These are phyloP conservation scores for Clarias pachynema DNA, from an alignment of 2,797 vertebrate genomes.

Conservation along the genomic window DNA sequence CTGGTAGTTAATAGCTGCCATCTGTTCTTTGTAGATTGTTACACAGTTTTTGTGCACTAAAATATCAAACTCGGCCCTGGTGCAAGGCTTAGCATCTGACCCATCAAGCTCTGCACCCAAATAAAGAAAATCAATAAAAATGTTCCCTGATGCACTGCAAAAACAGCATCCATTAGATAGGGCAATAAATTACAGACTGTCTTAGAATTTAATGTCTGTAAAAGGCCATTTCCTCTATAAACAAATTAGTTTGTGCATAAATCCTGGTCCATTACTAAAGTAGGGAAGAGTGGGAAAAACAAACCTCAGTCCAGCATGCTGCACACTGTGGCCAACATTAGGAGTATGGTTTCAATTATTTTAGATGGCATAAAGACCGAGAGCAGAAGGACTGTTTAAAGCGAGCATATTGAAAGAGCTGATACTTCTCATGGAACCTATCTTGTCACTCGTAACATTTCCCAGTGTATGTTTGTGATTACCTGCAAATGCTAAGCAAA, in stretches of 20 bases:
- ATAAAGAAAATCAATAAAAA: slow-evolving; percentile 14
- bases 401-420: slow-evolving; percentile 4
- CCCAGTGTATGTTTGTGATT: slow-evolving; percentile 60
- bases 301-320: neutral
- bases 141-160: slow-evolving; percentile 21
- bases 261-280: slow-evolving; percentile 37
- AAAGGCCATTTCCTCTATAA: slow-evolving; percentile 51
- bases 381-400: slow-evolving; percentile 11
- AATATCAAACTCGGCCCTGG: slow-evolving; percentile 60
- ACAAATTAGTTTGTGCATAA: slow-evolving; percentile 47
- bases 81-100: slow-evolving; percentile 47
- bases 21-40: slow-evolving; percentile 62
- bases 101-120: slow-evolving; percentile 54
- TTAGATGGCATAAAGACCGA: slow-evolving; percentile 34
- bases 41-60: slow-evolving; percentile 60
- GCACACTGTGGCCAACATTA: slow-evolving; percentile 29
- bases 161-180: slow-evolving; percentile 34
- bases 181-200: slow-evolving; percentile 34
- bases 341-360: slow-evolving; percentile 45
- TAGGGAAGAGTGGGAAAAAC: slow-evolving; percentile 33
- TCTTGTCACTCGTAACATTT: slow-evolving; percentile 5
- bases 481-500: slow-evolving; percentile 53
- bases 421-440: slow-evolving; percentile 11
- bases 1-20: slow-evolving; percentile 62
- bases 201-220: slow-evolving; percentile 47